phyloP scores from a whole-genome alignment of 1,140 invertebrate species.

The Drosophila takahashii region DNA sequence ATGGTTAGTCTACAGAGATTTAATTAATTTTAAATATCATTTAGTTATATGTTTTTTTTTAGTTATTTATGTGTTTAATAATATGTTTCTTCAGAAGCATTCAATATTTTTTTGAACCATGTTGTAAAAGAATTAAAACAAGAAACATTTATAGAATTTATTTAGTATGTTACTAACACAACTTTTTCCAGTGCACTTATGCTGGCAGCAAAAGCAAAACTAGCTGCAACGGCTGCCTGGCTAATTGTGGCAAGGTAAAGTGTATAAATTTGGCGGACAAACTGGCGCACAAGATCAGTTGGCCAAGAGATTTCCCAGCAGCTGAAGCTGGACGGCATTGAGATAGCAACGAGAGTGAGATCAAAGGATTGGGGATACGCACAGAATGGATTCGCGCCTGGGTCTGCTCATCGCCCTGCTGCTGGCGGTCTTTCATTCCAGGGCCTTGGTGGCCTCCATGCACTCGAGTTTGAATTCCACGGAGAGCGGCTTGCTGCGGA shows the following conservation, averaged over 20 bases:
- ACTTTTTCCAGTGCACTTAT: background rate
- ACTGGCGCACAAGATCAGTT: slow-evolving; percentile 80
- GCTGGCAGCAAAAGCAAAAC: slow-evolving; percentile 56
- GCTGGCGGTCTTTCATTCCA: slow-evolving; percentile 39
- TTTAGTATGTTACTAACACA: background rate
- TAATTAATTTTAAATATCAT: no score
- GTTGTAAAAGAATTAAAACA: no score
- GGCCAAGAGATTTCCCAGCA: slow-evolving; percentile 62
- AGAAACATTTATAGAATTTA: no score
- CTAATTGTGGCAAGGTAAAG: slow-evolving; percentile 81
- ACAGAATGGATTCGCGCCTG: slow-evolving; percentile 68
- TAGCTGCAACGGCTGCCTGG: slow-evolving; percentile 74
- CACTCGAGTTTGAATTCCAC: slow-evolving; percentile 9
- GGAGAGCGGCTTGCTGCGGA: slow-evolving; percentile 67
- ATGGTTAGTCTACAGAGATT: no score
- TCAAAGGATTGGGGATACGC: slow-evolving; percentile 24
- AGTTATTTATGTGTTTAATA: no score
- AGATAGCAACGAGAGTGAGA: slow-evolving; percentile 15
- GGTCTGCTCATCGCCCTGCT: slow-evolving; percentile 62
- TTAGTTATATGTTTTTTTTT: no score
- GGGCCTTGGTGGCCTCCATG: slow-evolving; percentile 34
- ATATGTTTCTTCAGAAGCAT: no score
- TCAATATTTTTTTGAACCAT: no score
- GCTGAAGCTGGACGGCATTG: slow-evolving; percentile 30
- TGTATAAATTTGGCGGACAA: slow-evolving; percentile 82